phyloP scores from a whole-genome alignment of 2,797 vertebrate genomes.

The Salmo trutta region DNA sequence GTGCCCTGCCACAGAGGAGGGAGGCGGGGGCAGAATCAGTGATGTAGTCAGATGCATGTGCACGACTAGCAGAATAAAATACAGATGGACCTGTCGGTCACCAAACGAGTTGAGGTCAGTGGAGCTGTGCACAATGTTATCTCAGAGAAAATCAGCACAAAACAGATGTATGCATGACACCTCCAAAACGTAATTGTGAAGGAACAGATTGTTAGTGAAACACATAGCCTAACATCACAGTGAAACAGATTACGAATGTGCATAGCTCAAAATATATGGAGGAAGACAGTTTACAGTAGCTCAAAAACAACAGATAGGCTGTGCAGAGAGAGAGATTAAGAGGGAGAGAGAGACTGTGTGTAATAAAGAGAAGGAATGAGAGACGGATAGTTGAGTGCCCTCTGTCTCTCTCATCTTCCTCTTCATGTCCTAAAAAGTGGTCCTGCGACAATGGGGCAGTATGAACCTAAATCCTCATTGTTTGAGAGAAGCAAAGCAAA shows the following conservation, averaged over 20 bases:
- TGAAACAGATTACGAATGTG: too few relatives aligned
- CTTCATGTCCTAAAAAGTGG: neutral
- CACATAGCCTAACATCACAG: too few relatives aligned
- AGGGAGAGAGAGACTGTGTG: neutral
- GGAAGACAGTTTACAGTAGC: too few relatives aligned
- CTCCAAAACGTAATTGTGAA: neutral
- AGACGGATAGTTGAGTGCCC: too few relatives aligned
- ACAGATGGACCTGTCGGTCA: neutral
- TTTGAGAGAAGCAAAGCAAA: neutral
- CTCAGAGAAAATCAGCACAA: neutral
- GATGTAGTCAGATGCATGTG: slow-evolving; percentile 36
- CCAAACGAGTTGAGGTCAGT: neutral
- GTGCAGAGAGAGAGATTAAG: neutral
- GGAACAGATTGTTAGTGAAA: neutral
- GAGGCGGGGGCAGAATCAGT: neutral
- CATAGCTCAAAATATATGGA: too few relatives aligned
- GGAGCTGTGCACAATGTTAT: neutral
- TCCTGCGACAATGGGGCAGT: neutral
- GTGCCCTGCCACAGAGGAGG: too few relatives aligned
- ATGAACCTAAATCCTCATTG: neutral
- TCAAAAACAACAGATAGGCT: too few relatives aligned
- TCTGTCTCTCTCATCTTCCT: neutral
- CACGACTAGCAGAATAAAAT: slow-evolving; percentile 9
- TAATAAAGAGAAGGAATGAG: neutral
- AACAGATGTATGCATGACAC: neutral